Evolutionary conservation across 2,113 vertebrate species (phyloP), one percentile per base, ranked within the genome.

Genomic region (Halcyon senegalensis): DNA sequence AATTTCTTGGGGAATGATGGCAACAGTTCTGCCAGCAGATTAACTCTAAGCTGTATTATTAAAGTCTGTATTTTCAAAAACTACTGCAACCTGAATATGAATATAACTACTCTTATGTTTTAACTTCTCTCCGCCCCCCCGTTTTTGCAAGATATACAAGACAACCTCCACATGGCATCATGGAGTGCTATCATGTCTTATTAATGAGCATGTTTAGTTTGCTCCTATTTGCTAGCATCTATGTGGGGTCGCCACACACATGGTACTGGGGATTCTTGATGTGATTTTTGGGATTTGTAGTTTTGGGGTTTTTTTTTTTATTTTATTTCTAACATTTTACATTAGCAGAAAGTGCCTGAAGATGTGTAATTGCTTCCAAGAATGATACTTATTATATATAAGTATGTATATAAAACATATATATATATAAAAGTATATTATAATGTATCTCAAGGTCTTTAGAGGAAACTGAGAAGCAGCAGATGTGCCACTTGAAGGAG

Each of bases 121-220:
- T 63, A 41, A 35, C 1, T 85, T 50, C 75, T 60, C 14, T 16
- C 75, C 91, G 48, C 4, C 11, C 35, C 24, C 2, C 4, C 24
- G 25, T 10, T 35, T 87, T 89, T 24, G 14, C 39, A 31, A 28
- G 20, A 16, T 19, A 37, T 13, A 4, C 9, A 19, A 5, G 79
- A 20, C 5, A 78, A 46, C 8, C 13, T 85, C 8, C 13, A 48
- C 0, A 0, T 51, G 35, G 16, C 30, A 60, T 41, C 16, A 31
- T 9, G 21, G 31, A 21, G 6, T 37, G 16, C 37, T 74, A 19
- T 19, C 37, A 10, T 33, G 31, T 76, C 46, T 60, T 86, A 84
- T 60, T 83, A 90, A 74, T 50, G 31, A 35, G 4, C 16, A 28
- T 1, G 2, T 28, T 63, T 37, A 41, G 7, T 67, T 82, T 87